phyloP scores from a whole-genome alignment of 2,888 invertebrate species.

The Cephonodes hylas region DNA sequence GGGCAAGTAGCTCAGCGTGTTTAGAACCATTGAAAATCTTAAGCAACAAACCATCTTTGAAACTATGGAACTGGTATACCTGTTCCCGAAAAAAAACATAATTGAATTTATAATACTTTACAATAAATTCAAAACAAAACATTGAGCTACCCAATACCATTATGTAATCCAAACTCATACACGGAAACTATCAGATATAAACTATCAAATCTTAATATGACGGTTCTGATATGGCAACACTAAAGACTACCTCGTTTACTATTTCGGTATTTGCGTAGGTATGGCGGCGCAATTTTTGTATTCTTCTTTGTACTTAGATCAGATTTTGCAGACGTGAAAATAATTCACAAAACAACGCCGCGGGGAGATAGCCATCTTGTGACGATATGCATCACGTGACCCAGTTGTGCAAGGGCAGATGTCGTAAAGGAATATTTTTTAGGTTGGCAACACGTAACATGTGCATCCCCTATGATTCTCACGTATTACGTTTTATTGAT shows the following conservation, averaged over 20 bases:
- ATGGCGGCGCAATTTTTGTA: conserved; percentile 24
- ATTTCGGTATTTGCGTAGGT: conserved; percentile 11
- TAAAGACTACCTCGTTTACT: conserved; percentile 14
- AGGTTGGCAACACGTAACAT: conserved; percentile 1
- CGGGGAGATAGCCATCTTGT: conserved; percentile 29
- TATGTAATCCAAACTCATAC: neutral
- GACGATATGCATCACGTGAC: neutral
- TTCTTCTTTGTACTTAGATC: conserved; percentile 30
- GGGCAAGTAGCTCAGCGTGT: too few relatives aligned
- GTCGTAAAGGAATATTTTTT: conserved; percentile 7
- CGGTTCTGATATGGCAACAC: conserved; percentile 16
- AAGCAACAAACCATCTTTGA: too few relatives aligned
- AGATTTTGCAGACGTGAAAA: conserved; percentile 26
- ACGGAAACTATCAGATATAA: neutral
- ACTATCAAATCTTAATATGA: neutral
- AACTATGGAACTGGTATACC: too few relatives aligned
- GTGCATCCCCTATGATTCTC: conserved; percentile 8
- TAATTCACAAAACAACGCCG: conserved; percentile 25
- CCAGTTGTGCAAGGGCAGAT: conserved; percentile 10
- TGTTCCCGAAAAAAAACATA: too few relatives aligned
- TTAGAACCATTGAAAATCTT: too few relatives aligned
- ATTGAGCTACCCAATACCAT: neutral
- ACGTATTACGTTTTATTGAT: neutral
- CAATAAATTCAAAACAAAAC: neutral
- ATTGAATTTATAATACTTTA: too few relatives aligned